Evolutionary conservation across 2,888 invertebrate species (phyloP).

Genomic region (Digitonthophagus gazella): DNA sequence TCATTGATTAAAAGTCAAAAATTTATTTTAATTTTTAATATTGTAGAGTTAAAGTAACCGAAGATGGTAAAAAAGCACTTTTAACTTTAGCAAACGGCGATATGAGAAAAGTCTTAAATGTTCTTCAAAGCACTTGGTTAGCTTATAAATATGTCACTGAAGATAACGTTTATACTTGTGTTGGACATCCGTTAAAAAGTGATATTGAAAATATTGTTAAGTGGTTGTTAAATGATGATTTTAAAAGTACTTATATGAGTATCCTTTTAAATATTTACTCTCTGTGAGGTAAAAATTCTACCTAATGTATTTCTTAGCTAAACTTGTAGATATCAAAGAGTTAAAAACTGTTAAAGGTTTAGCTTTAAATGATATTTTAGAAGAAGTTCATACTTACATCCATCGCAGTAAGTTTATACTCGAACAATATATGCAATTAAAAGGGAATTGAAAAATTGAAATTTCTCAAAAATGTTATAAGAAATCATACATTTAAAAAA

Average conservation of each 20-base stretch:
- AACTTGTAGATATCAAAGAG: conserved; percentile 66
- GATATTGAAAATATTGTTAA: conserved; percentile 88
- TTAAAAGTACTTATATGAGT: conserved; percentile 74
- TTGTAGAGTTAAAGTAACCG: conserved; percentile 74
- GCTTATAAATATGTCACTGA: conserved; percentile 88
- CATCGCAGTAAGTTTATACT: conserved; percentile 75
- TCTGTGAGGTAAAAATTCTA: too few relatives aligned
- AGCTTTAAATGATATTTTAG: conserved; percentile 89
- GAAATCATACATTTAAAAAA: neutral
- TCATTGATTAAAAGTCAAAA: neutral
- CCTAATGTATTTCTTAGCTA: conserved; percentile 4
- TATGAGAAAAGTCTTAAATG: conserved; percentile 96
- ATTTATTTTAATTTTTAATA: conserved; percentile 5
- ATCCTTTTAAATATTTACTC: conserved; percentile 51
- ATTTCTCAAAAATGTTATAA: too few relatives aligned
- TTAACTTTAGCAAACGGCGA: conserved; percentile 91
- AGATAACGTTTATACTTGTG: conserved; percentile 91
- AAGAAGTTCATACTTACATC: conserved; percentile 82
- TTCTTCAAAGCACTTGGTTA: conserved; percentile 93
- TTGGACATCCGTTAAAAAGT: conserved; percentile 88
- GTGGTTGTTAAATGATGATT: conserved; percentile 79
- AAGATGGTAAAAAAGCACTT: conserved; percentile 87
- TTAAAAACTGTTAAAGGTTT: conserved; percentile 87
- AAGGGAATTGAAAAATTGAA: too few relatives aligned
- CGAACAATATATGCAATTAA: too few relatives aligned